A percentile compares a stretch with the other conserved stretches of the same genome.
phyloP scores from a whole-genome alignment of 1,140 invertebrate genomes.

The Leptoteleia sp. region DNA sequence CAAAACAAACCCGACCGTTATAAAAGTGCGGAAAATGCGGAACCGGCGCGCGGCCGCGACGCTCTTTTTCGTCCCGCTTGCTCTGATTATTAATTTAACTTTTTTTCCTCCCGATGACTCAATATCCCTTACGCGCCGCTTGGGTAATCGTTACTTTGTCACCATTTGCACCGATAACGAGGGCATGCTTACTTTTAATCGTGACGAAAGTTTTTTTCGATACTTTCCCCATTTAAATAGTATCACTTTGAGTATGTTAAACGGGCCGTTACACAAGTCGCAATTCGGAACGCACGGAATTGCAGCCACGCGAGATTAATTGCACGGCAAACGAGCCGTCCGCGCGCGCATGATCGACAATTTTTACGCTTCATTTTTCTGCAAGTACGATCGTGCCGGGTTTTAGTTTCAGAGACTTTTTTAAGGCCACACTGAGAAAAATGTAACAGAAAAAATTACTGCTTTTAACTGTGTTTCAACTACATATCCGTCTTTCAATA shows the following conservation, averaged over 20 bases:
- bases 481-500: too few species aligned
- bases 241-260: slow-evolving; percentile 27
- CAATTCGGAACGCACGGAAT: slow-evolving; percentile 15
- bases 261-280: slow-evolving; percentile 17
- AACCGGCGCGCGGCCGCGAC: too few species aligned
- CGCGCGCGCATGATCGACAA: not conserved
- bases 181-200: slow-evolving; percentile 10
- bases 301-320: slow-evolving; percentile 14
- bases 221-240: slow-evolving; percentile 21
- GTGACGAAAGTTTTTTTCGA: slow-evolving; percentile 19
- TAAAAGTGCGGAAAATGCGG: slow-evolving; percentile 36
- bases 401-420: too few species aligned
- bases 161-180: slow-evolving; percentile 7
- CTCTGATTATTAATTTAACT: slow-evolving; percentile 8
- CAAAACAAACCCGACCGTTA: slow-evolving; percentile 6
- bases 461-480: too few species aligned
- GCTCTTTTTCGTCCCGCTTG: too few species aligned
- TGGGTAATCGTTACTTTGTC: slow-evolving; percentile 24
- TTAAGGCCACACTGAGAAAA: too few species aligned
- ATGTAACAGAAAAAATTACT: too few species aligned
- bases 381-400: too few species aligned
- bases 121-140: slow-evolving; percentile 17
- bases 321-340: slow-evolving; percentile 1
- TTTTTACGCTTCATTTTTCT: slow-evolving; percentile 2
- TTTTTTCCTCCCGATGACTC: slow-evolving; percentile 23